Evolutionary conservation across 2,113 vertebrate species (phyloP).

Genomic region (Fregetta grallaria): DNA sequence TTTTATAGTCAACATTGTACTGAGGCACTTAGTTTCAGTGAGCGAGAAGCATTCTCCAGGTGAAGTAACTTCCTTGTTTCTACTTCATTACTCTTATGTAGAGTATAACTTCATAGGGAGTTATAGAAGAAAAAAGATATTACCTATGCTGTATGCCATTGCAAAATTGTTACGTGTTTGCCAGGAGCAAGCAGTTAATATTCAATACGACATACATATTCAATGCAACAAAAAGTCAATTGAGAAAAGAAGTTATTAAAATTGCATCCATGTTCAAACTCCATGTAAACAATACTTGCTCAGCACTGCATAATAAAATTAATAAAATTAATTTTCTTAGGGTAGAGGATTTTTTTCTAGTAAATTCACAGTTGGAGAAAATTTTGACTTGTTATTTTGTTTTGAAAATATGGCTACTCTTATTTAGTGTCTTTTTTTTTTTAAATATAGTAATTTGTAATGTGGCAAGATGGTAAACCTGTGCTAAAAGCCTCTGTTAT

Average conservation of each 20-base stretch:
- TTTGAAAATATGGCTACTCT: background rate
- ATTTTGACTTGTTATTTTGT: background rate
- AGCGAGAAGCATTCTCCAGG: background rate
- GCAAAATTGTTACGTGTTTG: background rate
- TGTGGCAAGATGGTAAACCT: background rate
- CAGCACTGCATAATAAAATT: background rate
- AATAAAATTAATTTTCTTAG: background rate
- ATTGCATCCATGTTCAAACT: background rate
- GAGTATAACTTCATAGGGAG: background rate
- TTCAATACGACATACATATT: background rate
- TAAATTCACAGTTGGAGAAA: background rate
- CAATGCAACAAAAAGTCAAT: background rate
- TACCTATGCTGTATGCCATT: background rate
- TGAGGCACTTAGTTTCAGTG: background rate
- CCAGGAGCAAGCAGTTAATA: background rate
- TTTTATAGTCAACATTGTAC: background rate
- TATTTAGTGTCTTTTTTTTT: background rate
- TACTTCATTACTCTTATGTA: background rate
- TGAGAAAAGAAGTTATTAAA: background rate
- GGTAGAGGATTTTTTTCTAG: background rate
- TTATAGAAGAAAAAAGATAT: background rate
- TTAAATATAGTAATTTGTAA: background rate
- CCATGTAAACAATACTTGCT: background rate
- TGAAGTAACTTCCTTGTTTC: background rate
- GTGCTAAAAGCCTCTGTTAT: background rate